A percentile compares a stretch with the other conserved stretches of the same genome.
Conservation (phyloP, 2,888 invertebrate species). For the Lycaena phlaeas region DNA sequence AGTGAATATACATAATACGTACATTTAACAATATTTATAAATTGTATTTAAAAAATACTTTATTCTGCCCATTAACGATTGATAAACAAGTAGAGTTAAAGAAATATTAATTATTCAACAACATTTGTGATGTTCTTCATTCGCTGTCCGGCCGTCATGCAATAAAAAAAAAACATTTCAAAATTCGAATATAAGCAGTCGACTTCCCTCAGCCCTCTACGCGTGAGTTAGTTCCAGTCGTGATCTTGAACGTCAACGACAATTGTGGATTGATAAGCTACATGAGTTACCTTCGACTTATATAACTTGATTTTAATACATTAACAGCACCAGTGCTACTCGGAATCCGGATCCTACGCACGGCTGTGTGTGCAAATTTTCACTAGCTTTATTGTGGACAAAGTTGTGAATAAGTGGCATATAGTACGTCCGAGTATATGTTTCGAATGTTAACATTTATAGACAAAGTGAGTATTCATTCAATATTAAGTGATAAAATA, state of each 20-base stretch:
- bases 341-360: conserved; percentile 3
- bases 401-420: neutral
- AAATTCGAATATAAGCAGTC: neutral
- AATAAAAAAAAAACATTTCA: no score
- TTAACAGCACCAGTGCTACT: neutral
- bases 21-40: no score
- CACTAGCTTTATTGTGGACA: neutral
- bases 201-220: neutral
- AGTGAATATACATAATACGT: no score
- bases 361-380: neutral
- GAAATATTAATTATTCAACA: no score
- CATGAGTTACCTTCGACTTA: conserved; percentile 1
- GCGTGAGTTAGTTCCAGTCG: neutral
- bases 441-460: neutral
- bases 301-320: conserved; percentile 5
- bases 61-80: no score
- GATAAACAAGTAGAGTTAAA: no score
- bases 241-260: conserved; percentile 1
- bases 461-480: neutral
- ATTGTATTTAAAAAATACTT: no score
- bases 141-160: no score
- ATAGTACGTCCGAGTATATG: neutral
- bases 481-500: neutral
- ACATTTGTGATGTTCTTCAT: no score
- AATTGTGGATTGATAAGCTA: conserved; percentile 2